These are phyloP conservation scores for Euthynnus affinis DNA, from an alignment of 2,797 vertebrate species.

Conservation along the genomic window DNA sequence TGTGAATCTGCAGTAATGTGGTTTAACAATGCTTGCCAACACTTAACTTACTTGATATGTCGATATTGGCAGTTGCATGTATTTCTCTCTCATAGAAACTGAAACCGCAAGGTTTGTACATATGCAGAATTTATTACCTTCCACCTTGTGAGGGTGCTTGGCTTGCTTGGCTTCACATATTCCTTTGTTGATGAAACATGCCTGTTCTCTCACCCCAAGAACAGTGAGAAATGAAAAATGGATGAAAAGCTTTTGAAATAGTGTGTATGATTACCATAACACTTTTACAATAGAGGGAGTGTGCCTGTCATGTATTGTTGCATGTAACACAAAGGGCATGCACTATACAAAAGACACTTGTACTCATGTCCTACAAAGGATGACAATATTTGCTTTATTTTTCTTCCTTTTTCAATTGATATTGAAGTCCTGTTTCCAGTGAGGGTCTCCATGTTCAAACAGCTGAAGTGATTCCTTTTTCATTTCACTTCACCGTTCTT, in stretches of 20 bases:
- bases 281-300: conserved; percentile 51
- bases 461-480: conserved; percentile 68
- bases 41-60: conserved; percentile 22
- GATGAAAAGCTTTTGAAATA: conserved; percentile 75
- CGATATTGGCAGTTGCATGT: conserved; percentile 23
- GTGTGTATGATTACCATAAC: conserved; percentile 69
- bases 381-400: conserved; percentile 62
- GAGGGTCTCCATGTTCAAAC: conserved; percentile 54
- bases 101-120: conserved; percentile 51
- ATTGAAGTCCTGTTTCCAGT: conserved; percentile 61
- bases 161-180: conserved; percentile 58
- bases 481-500: conserved; percentile 69
- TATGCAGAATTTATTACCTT: conserved; percentile 59
- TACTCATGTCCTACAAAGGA: conserved; percentile 63
- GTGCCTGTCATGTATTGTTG: conserved; percentile 60
- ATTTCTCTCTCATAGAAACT: conserved; percentile 21
- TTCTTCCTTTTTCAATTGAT: conserved; percentile 56
- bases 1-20: conserved; percentile 23
- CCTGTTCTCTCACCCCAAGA: conserved; percentile 63
- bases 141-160: conserved; percentile 43
- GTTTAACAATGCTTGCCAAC: conserved; percentile 26
- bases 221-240: conserved; percentile 69
- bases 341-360: conserved; percentile 61
- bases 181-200: conserved; percentile 75
- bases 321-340: conserved; percentile 60